A percentile compares a stretch with the other conserved stretches of the same genome.
Conservation (phyloP, 2,888 invertebrate genomes). For the Drosophila falleni region DNA sequence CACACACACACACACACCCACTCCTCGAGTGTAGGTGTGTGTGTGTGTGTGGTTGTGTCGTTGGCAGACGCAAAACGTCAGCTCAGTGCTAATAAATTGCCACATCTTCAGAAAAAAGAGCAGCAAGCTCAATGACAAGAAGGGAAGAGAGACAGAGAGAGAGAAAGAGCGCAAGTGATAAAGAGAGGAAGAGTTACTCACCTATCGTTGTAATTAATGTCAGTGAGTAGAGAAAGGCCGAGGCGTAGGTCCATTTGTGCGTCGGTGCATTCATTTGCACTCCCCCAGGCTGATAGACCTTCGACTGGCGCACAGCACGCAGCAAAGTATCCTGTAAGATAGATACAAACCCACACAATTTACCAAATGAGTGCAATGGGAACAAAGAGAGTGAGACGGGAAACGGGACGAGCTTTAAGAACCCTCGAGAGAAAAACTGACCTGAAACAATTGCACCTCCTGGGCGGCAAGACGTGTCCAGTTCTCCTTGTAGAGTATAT, state of each 20-base stretch:
- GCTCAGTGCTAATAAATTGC: constrained; percentile 58
- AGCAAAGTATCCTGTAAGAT: constrained; percentile 84
- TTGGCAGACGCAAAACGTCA: constrained; percentile 48
- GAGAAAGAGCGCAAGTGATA: constrained; percentile 10
- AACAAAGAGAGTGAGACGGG: not conserved
- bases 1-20: too few relatives aligned
- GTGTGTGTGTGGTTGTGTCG: not conserved
- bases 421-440: constrained; percentile 79
- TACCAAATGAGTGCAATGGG: not conserved
- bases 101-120: constrained; percentile 3
- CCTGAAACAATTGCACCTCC: constrained; percentile 94
- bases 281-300: constrained; percentile 85
- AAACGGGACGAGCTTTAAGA: not conserved
- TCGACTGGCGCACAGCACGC: constrained; percentile 85
- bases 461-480: constrained; percentile 96
- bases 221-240: constrained; percentile 96
- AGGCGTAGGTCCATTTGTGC: constrained; percentile 95
- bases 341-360: constrained; percentile 6
- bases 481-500: constrained; percentile 95
- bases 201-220: constrained; percentile 98
- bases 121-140: not conserved
- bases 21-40: not conserved
- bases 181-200: constrained; percentile 86
- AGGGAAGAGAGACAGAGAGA: not conserved
- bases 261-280: constrained; percentile 85